Base-by-base conservation (phyloP, 2,888 invertebrate species). In the Microctonus aethiopoides region DNA sequence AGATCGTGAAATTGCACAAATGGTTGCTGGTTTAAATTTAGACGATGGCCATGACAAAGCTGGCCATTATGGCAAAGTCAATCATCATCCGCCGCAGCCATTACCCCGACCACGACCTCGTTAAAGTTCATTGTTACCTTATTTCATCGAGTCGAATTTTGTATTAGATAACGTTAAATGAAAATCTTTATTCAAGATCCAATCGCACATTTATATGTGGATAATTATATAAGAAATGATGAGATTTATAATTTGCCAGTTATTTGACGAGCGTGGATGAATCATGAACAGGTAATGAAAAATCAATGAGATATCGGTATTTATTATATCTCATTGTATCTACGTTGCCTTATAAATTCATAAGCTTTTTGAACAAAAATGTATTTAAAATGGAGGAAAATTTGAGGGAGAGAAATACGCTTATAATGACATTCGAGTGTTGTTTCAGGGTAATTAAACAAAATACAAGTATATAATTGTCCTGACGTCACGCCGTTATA, bases 1-100 rank as follows among this genome's bases (percentile, higher is more conserved):
- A 84, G 95, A 96, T 86, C 90, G 95, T 2, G 96, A 96, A 88
- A 95, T 96, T 77, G 94, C 95, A 87, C 96, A 96, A 88, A 91
- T 96, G 91, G 94, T 96, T 74, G 95, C 95, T n/a, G 96, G 95
- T 22, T 88, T 96, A 78, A 95, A 94, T 81, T 89, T 96, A 65
- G 93, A 93, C 0, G 94, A 95, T 72, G 92, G 93, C 76, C 89
- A 91, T 59, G 91, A 91, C 61, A 88, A 89, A 79, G 91, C 46
- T 16, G 9, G 87, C 80, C 89, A 89, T 88, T 91, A 89, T 88
- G 76, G 79, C 90, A 87, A 87, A 87, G 67, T 88, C 87, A 73
- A 89, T 88, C 89, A 88, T 46, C 79, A 74, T 80, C 77, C 77
- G 36, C 81, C 84, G 11, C 86, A 86, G 62, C 85, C 86, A n/a